These are phyloP conservation scores for Dicrurus megarhynchus DNA, from an alignment of 2,113 vertebrate species.

Conservation along the genomic window DNA sequence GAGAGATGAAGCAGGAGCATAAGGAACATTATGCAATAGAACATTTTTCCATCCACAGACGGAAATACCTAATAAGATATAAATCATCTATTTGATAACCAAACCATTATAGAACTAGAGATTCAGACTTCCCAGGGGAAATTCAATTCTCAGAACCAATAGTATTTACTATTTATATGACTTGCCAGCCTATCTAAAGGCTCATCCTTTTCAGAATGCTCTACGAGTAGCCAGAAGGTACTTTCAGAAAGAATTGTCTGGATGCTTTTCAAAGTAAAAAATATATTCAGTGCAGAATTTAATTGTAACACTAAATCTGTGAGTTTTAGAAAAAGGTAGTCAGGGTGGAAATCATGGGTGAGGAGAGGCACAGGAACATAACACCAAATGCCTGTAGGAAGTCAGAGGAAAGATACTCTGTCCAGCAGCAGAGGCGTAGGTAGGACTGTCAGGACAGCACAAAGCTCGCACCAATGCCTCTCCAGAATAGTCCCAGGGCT, in stretches of 20 bases:
- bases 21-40: background rate
- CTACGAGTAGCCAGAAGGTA: background rate
- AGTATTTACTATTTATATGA: background rate
- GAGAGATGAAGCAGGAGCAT: background rate
- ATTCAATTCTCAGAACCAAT: background rate
- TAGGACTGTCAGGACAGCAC: background rate
- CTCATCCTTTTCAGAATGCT: background rate
- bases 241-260: constrained; percentile 38
- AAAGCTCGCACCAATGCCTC: background rate
- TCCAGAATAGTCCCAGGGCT: background rate
- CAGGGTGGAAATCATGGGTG: background rate
- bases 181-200: constrained; percentile 7
- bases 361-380: background rate
- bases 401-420: background rate
- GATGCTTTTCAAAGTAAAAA: background rate
- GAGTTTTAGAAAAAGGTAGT: background rate
- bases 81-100: constrained; percentile 38
- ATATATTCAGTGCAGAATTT: constrained; percentile 16
- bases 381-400: background rate
- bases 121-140: constrained; percentile 37
- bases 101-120: background rate
- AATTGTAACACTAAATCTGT: background rate
- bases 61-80: constrained; percentile 29
- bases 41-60: constrained; percentile 5
- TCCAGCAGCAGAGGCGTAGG: background rate